Percentiles rank a stretch among this genome's conserved stretches.
These are phyloP conservation scores for Drosophila lutescens DNA, from an alignment of 2,888 invertebrate genomes.

Conservation along the genomic window DNA sequence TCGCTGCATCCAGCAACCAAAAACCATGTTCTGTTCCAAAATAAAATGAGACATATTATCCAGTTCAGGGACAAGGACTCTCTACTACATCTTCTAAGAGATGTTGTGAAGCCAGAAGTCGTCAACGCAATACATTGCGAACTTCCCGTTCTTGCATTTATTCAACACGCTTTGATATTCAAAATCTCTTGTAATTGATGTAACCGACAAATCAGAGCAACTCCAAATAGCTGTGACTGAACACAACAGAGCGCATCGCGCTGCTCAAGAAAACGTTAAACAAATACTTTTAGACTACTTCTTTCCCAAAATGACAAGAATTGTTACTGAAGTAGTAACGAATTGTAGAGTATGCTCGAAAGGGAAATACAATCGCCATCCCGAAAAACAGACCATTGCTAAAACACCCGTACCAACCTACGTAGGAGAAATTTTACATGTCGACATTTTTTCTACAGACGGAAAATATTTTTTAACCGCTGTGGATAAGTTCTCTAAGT, in stretches of 20 bases:
- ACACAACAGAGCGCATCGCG: not conserved
- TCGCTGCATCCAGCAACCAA: slow-evolving; percentile 1
- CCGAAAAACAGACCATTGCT: not conserved
- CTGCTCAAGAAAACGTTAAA: not conserved
- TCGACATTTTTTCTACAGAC: not conserved
- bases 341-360: not conserved
- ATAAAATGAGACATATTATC: slow-evolving; percentile 1
- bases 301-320: not conserved
- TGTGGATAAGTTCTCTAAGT: not conserved
- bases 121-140: slow-evolving; percentile 2
- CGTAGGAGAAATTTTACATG: not conserved
- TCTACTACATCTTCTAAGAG: not conserved
- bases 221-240: not conserved
- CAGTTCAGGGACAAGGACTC: not conserved
- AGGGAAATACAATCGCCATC: not conserved
- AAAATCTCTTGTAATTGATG: no score
- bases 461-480: slow-evolving; percentile 1
- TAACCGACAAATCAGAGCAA: not conserved
- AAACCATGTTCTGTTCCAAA: not conserved
- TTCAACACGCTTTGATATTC: no score
- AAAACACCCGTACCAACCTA: not conserved
- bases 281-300: not conserved
- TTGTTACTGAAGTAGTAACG: not conserved
- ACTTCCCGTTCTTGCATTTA: not conserved
- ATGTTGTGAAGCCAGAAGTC: not conserved